Base-by-base conservation (phyloP, 2,888 invertebrate species). In the Callyntrura sp. region DNA sequence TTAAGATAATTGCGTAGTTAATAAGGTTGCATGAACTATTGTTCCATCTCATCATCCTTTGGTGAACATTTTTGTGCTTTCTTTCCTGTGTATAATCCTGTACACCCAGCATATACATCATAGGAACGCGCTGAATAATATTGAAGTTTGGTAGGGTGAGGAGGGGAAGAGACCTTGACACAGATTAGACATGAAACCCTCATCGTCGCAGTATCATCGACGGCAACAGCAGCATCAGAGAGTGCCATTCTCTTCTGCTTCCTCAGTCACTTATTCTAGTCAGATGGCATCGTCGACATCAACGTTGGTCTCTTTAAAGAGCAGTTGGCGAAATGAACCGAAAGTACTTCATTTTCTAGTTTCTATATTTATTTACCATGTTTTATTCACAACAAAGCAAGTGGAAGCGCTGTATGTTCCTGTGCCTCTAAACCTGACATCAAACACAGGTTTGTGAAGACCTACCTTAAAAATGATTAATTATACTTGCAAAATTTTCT, bases 381-480 rank as follows among this genome's bases (percentile, higher is more conserved):
- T 81, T 70, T 68, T 86, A 62, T 68, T 78, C 17, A n/a, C 43
- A 35, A 79, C 79, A 55, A 79, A 76, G 51, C 43, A 86, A 62
- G 82, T 65, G 28, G 81, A 83, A 68, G 79, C 87, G 23, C 62
- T 90, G 35, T 68, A 84, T 79, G 90, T 90, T 43, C 90, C 87
- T 51, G 90, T 90, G 90, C 90, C 90, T 90, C 87, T 88, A 11
- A 87, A 90, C 73, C 73, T 90, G 17, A 79, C 60, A 23, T 11
- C 78, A 11, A 73, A 85, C 28, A 23, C 90, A 84, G 90, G 90
- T 90, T 85, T 68, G 48, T n/a, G 51, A n/a, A 57, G 11, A 35
- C 6, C 2, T 35, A 35, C 3, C 6, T 3, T 11, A 11, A 60
- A 11, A 5, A 60, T 23, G 1, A n/a, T 28, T 17, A 65, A 70